A percentile compares a stretch with the other conserved stretches of the same genome.
These are phyloP conservation scores for Odontocerum albicorne DNA, from an alignment of 2,888 invertebrate genomes.

Conservation along the genomic window DNA sequence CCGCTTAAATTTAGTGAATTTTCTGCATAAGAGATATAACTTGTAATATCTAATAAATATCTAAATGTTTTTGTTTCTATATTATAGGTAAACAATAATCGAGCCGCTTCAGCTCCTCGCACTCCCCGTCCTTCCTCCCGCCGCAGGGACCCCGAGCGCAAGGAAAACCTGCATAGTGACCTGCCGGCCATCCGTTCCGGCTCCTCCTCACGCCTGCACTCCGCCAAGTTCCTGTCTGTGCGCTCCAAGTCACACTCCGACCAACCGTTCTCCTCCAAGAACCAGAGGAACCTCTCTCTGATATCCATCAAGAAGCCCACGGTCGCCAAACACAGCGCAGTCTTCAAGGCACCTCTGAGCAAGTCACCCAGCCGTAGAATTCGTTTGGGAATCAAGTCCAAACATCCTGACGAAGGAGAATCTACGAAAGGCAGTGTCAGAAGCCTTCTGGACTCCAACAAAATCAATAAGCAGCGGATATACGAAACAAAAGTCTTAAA, in stretches of 20 bases:
- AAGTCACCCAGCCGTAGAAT: constrained; percentile 22
- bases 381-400: constrained; percentile 16
- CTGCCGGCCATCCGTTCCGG: constrained; percentile 1
- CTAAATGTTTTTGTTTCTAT: not conserved
- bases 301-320: constrained; percentile 32
- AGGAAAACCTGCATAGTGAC: constrained; percentile 24
- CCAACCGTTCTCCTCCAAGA: constrained; percentile 22
- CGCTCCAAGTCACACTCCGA: constrained; percentile 24
- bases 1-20: too few relatives aligned
- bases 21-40: too few relatives aligned
- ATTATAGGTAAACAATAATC: not conserved
- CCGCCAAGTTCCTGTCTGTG: constrained; percentile 21
- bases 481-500: constrained; percentile 11
- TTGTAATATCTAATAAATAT: too few relatives aligned
- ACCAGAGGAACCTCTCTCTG: constrained; percentile 31
- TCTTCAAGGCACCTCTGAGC: constrained; percentile 20
- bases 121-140: constrained; percentile 16
- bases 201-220: constrained; percentile 17
- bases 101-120: constrained; percentile 12
- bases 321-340: constrained; percentile 17
- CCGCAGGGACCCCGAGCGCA: constrained; percentile 20
- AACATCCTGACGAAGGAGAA: constrained; percentile 5
- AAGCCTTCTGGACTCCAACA: constrained; percentile 30
- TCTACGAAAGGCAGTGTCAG: constrained; percentile 13
- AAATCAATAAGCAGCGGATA: constrained; percentile 14